phyloP scores from a whole-genome alignment of 2,797 vertebrate species.

The Labroides dimidiatus region DNA sequence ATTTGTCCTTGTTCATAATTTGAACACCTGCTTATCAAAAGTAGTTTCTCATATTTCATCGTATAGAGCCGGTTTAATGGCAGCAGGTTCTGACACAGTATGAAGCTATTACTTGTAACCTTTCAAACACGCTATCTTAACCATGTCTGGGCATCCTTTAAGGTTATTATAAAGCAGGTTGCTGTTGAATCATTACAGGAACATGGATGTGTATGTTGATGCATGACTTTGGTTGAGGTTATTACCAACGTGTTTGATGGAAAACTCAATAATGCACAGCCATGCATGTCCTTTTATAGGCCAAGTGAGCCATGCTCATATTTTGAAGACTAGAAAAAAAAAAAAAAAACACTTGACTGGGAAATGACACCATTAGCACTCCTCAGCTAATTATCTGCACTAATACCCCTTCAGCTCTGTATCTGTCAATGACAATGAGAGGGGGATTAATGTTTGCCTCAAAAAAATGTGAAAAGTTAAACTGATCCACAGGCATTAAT shows the following conservation, averaged over 20 bases:
- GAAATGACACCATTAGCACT: conserved; percentile 52
- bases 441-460: conserved; percentile 47
- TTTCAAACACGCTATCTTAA: conserved; percentile 25
- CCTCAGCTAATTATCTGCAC: conserved; percentile 54
- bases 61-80: conserved; percentile 1
- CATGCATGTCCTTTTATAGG: conserved; percentile 28
- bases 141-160: not conserved
- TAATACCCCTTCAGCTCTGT: conserved; percentile 48
- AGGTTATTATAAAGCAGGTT: conserved; percentile 32
- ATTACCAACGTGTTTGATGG: conserved; percentile 40
- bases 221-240: conserved; percentile 53
- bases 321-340: conserved; percentile 28
- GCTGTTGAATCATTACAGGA: conserved; percentile 34
- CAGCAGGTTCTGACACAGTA: conserved; percentile 24
- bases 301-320: conserved; percentile 18
- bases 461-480: conserved; percentile 27
- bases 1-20: conserved; percentile 47
- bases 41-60: conserved; percentile 23
- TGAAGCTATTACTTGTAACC: conserved; percentile 28
- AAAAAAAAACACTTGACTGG: conserved; percentile 32
- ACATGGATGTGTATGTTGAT: conserved; percentile 16
- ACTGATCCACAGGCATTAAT: conserved; percentile 25
- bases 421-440: conserved; percentile 47
- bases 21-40: conserved; percentile 37
- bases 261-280: conserved; percentile 40